These are phyloP conservation scores for Pachyramphus minor DNA, from an alignment of 2,113 vertebrate genomes.

Conservation along the genomic window DNA sequence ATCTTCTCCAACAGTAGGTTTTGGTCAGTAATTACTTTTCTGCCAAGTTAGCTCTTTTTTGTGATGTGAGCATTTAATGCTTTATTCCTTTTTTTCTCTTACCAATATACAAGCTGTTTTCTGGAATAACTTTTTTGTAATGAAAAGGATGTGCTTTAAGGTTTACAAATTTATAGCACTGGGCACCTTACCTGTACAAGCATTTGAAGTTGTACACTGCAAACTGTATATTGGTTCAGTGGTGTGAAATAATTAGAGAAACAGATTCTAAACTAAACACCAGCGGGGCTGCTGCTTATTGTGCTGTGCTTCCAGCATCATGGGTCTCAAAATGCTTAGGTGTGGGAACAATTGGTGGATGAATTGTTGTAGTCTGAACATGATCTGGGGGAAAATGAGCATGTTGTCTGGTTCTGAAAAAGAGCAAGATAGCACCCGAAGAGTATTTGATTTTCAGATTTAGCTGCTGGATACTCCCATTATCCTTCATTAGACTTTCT, in stretches of 20 bases:
- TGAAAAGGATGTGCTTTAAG: neutral
- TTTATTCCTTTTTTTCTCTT: neutral
- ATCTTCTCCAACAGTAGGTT: neutral
- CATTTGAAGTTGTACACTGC: neutral
- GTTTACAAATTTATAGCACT: neutral
- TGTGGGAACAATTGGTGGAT: conserved; percentile 39
- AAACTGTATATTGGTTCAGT: neutral
- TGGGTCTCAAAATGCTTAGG: neutral
- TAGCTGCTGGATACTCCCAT: neutral
- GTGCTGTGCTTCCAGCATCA: neutral
- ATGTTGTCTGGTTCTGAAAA: conserved; percentile 67
- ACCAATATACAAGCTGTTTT: neutral
- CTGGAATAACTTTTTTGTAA: neutral
- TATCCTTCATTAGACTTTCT: neutral
- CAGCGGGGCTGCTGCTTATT: neutral
- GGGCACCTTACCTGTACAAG: neutral
- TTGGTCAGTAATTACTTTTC: neutral
- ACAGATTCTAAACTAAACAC: neutral
- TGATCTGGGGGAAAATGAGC: conserved; percentile 45
- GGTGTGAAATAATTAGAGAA: conserved; percentile 18
- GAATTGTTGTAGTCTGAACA: conserved; percentile 66
- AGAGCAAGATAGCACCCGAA: conserved; percentile 56
- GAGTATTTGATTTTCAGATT: conserved; percentile 47
- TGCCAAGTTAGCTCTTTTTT: neutral
- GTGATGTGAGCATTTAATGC: neutral